Evolutionary conservation across 2,797 vertebrate genomes (phyloP).

Genomic region (Myiotriccus ornatus): DNA sequence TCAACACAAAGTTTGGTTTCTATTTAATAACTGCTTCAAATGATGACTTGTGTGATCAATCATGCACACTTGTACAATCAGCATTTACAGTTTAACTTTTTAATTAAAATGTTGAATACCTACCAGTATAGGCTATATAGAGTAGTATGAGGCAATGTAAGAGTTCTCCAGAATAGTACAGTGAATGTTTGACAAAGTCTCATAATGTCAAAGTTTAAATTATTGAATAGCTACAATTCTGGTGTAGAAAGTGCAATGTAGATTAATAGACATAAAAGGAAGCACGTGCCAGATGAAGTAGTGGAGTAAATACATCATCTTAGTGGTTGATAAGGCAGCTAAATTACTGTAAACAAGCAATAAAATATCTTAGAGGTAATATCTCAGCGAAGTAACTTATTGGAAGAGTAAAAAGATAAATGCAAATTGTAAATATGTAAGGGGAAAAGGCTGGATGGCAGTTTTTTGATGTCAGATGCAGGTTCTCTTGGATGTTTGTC

Average conservation of each 20-base stretch:
- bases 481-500: neutral
- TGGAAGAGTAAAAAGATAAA: neutral
- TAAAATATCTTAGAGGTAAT: conserved; percentile 2
- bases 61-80: neutral
- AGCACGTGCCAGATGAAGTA: neutral
- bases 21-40: neutral
- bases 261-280: conserved; percentile 31
- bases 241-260: neutral
- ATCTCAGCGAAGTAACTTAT: neutral
- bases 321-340: conserved; percentile 1
- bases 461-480: neutral
- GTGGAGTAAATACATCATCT: conserved; percentile 5
- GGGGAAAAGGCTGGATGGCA: neutral
- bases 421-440: neutral
- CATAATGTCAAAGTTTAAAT: conserved; percentile 9
- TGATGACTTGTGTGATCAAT: neutral
- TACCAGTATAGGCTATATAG: neutral
- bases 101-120: neutral
- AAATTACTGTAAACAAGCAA: conserved; percentile 36
- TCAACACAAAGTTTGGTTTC: neutral
- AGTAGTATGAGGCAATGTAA: neutral
- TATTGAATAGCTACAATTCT: conserved; percentile 21
- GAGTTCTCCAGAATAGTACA: neutral
- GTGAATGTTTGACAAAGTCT: conserved; percentile 11
- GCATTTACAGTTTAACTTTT: neutral